Base-by-base conservation (phyloP, 2,888 invertebrate genomes). In the Panopea generosa region DNA sequence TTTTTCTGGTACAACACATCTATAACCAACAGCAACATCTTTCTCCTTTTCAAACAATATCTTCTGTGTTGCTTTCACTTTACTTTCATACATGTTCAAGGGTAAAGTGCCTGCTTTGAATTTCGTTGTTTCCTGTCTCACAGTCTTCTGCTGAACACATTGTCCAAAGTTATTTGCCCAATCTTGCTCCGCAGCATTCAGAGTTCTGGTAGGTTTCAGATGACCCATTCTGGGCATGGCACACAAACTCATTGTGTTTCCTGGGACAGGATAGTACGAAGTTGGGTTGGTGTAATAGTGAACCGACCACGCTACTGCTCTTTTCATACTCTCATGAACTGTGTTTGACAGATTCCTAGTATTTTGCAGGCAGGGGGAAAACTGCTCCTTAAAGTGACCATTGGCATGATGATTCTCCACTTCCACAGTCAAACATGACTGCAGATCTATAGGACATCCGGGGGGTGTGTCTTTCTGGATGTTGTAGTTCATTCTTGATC, bases 331-430 rank as follows among this genome's bases (percentile, higher is more conserved):
- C 16, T 47, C 47, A 47, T 47, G 47, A 4, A 47, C 47, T 47
- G 47, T 47, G 16, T 47, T 16, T 4, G 7, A 4, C 4, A 47
- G 47, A 16, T 47, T 47, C 16, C 47, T 4, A 9, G 47, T 16
- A 47, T 47, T 9, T 16, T 47, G 47, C 20, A 47, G 47, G 16
- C 47, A 47, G 4, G 47, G 4, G 16, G 47, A 16, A 47, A 47
- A 47, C 16, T 47, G 20, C 16, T 47, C 47, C 47, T 47, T 47
- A 16, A 47, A 47, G 16, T 47, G 47, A 18, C 47, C 47, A 47
- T 4, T 47, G 4, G 47, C 47, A 47, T 47, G 47, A 3, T 9
- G 4, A 20, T 47, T 47, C 16, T 47, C 47, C n/a, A 47, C 47
- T 47, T 47, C 7, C 4, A 20, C 20, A 47, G 6, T 47, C 18